Percentiles rank a stretch among this genome's conserved stretches.
Conservation (phyloP, 2,113 vertebrate genomes). For the Ptilorrhoa leucosticta region DNA sequence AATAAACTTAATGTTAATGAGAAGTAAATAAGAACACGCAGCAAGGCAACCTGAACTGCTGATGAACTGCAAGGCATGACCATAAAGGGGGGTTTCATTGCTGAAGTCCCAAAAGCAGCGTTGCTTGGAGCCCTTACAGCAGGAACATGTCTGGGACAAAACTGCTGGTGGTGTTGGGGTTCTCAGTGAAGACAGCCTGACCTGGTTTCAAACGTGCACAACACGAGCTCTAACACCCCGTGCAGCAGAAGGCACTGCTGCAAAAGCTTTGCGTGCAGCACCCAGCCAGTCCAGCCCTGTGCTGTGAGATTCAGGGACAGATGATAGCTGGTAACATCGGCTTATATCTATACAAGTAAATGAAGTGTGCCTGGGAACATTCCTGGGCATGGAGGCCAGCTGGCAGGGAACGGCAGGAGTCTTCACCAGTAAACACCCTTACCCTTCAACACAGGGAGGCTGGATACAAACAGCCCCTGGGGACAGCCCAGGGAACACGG, state of each 20-base stretch:
- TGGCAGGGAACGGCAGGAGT: neutral
- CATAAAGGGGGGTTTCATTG: neutral
- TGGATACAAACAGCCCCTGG: neutral
- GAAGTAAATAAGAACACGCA: neutral
- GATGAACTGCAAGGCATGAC: neutral
- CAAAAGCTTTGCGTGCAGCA: neutral
- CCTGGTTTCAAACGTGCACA: rapidly evolving
- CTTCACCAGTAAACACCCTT: slow-evolving; percentile 17
- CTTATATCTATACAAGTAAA: slow-evolving; percentile 6
- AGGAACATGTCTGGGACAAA: neutral
- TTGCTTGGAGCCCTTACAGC: neutral
- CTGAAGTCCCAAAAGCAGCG: neutral
- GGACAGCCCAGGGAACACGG: neutral
- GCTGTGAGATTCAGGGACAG: neutral
- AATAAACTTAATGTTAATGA: neutral
- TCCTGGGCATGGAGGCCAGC: slow-evolving; percentile 24
- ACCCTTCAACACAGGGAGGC: slow-evolving; percentile 23
- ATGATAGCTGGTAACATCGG: neutral
- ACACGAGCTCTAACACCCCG: rapidly evolving
- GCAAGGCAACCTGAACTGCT: neutral
- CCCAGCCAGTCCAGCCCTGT: neutral
- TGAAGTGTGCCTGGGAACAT: slow-evolving; percentile 51
- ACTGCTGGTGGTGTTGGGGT: neutral
- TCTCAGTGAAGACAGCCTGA: neutral
- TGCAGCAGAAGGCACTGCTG: neutral